Percentiles rank a stretch among this genome's conserved stretches.
phyloP scores from a whole-genome alignment of 2,113 vertebrate species.

The Galbula dea region DNA sequence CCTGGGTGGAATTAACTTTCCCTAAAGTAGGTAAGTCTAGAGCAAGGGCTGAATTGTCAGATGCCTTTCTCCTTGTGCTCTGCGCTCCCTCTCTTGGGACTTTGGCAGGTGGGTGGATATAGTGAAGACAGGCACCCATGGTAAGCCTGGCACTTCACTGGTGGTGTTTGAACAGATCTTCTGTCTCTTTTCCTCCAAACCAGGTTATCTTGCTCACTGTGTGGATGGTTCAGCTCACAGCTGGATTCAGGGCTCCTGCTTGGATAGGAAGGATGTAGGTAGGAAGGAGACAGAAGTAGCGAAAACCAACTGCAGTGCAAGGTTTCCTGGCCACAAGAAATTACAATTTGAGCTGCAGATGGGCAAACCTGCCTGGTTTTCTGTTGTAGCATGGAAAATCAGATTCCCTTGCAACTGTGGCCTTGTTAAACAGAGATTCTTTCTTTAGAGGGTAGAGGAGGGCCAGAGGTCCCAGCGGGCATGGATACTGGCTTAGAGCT shows the following conservation, averaged over 20 bases:
- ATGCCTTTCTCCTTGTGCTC: neutral
- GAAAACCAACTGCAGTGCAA: neutral
- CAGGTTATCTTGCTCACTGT: accelerated
- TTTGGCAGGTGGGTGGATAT: neutral
- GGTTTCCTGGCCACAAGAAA: neutral
- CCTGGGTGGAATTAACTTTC: neutral
- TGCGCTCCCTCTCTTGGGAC: neutral
- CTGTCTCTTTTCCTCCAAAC: neutral
- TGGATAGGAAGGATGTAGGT: neutral
- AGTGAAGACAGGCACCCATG: accelerated
- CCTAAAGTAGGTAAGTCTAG: neutral
- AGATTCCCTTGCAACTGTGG: neutral
- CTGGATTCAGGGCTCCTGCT: neutral
- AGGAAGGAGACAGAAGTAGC: neutral
- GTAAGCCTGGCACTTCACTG: neutral
- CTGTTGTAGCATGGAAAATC: neutral
- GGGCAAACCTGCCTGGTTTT: neutral
- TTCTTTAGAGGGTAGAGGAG: neutral
- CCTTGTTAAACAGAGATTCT: neutral
- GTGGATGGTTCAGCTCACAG: neutral
- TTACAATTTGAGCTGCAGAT: neutral
- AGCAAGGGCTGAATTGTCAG: neutral
- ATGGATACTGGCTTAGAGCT: neutral
- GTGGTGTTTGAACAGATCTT: neutral
- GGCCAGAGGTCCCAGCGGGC: neutral